Evolutionary conservation across 2,888 invertebrate species (phyloP).

Genomic region (Bembecia ichneumoniformis): DNA sequence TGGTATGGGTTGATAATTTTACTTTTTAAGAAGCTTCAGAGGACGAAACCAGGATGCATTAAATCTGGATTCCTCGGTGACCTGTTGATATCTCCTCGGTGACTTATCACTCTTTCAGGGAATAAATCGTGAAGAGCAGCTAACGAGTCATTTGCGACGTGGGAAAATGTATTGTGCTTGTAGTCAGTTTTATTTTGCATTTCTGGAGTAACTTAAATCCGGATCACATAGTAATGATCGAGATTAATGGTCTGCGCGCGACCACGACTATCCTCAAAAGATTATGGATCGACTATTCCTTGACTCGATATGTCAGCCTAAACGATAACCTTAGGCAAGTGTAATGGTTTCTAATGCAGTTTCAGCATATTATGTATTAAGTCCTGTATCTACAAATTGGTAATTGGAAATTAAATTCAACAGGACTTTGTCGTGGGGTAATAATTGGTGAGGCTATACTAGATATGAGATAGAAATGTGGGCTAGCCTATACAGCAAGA

Average conservation of each 20-base stretch:
- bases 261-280: conserved; percentile 8
- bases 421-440: conserved; percentile 4
- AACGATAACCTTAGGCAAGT: conserved; percentile 9
- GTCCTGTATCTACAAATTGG: conserved; percentile 11
- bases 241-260: conserved; percentile 10
- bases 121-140: no score
- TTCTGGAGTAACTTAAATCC: background rate
- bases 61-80: no score
- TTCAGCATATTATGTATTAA: conserved; percentile 5
- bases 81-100: background rate
- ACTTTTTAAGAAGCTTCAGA: no score
- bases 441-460: no score
- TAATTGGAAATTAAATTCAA: conserved; percentile 7
- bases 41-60: no score
- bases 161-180: no score
- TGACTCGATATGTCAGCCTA: conserved; percentile 10
- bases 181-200: no score
- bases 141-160: no score
- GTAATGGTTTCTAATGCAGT: conserved; percentile 9
- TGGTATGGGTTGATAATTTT: no score
- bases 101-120: no score
- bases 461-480: no score
- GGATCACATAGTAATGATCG: conserved; percentile 1
- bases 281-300: conserved; percentile 13
- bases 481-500: no score